These are phyloP conservation scores for Drosophila ambigua DNA, from an alignment of 1,140 invertebrate species.

Conservation along the genomic window DNA sequence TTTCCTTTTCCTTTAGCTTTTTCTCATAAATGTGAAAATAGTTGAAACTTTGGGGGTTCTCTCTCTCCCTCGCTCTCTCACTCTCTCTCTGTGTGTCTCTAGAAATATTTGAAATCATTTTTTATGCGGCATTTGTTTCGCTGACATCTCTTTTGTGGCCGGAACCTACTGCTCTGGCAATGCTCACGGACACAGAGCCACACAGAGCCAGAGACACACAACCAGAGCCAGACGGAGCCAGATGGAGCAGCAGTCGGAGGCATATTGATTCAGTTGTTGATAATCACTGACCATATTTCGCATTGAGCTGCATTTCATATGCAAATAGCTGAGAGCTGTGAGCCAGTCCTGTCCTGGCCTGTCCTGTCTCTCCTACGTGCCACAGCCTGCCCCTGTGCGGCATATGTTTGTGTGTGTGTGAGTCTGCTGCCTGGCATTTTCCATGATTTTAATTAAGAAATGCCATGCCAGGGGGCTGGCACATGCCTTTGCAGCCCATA, in stretches of 20 bases:
- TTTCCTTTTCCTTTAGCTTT: constrained; percentile 21
- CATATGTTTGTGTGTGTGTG: neutral
- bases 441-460: constrained; percentile 78
- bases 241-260: constrained; percentile 5
- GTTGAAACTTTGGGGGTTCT: constrained; percentile 40
- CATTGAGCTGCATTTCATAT: constrained; percentile 55
- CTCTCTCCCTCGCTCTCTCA: neutral
- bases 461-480: constrained; percentile 33
- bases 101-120: constrained; percentile 55
- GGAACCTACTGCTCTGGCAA: constrained; percentile 4
- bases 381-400: neutral
- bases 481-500: constrained; percentile 28
- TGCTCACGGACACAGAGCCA: neutral
- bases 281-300: constrained; percentile 60
- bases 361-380: neutral
- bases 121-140: constrained; percentile 48
- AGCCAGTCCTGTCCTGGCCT: no score
- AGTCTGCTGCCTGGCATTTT: constrained; percentile 29
- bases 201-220: no score
- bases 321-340: constrained; percentile 39
- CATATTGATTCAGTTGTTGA: constrained; percentile 53
- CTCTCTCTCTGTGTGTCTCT: constrained; percentile 2
- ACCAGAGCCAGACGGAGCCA: no score
- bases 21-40: constrained; percentile 78
- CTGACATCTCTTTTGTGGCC: constrained; percentile 17